Conservation (phyloP, 2,797 vertebrate species). For the Sebastiscus albofasciatus region DNA sequence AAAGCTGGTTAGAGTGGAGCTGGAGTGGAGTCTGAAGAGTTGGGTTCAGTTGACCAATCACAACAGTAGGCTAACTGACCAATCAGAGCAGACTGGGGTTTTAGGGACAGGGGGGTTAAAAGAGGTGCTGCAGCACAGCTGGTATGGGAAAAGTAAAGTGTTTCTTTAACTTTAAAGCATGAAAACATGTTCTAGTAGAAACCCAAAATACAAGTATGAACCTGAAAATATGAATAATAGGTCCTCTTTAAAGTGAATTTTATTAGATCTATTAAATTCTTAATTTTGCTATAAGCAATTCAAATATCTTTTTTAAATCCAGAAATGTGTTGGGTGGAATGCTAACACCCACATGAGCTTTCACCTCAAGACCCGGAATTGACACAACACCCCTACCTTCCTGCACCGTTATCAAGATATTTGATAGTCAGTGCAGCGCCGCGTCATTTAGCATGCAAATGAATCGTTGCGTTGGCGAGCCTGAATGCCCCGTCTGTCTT, state of each 20-base stretch:
- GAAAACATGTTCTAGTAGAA: neutral
- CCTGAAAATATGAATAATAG: neutral
- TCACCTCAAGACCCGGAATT: conserved; percentile 3
- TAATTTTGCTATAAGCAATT: neutral
- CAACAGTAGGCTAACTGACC: no score
- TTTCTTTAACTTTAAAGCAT: no score
- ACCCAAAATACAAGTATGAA: neutral
- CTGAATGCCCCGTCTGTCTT: neutral
- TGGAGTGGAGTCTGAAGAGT: no score
- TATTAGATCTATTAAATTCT: neutral
- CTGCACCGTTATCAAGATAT: neutral
- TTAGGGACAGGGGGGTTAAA: no score
- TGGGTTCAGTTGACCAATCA: no score
- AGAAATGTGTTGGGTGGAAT: conserved; percentile 3
- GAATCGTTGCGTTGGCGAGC: conserved; percentile 11
- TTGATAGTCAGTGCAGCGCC: conserved; percentile 5
- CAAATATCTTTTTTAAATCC: neutral
- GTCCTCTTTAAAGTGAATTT: neutral
- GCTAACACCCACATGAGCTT: neutral
- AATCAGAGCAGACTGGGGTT: no score
- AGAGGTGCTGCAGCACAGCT: no score
- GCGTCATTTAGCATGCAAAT: conserved; percentile 18
- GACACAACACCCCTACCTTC: neutral
- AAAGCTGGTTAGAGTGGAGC: no score
- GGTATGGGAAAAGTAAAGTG: no score